Conservation (phyloP, 2,113 vertebrate genomes). For the Brienomyrus brachyistius region DNA sequence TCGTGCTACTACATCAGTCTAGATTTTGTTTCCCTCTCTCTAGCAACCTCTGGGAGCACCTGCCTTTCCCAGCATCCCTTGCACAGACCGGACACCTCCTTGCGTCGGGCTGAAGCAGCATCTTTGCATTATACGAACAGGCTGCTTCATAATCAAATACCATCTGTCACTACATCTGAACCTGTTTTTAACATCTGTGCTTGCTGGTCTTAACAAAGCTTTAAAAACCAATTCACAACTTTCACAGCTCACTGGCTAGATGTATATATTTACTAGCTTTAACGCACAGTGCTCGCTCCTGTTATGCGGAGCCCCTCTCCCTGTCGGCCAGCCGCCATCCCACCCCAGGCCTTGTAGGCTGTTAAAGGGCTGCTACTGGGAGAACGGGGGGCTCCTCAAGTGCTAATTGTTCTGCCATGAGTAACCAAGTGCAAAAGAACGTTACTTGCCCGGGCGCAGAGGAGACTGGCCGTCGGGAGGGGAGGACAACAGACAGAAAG, state of each 20-base stretch:
- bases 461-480: constrained; percentile 37
- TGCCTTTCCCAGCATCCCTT: constrained; percentile 59
- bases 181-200: constrained; percentile 99
- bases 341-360: not conserved
- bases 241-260: constrained; percentile 77
- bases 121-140: constrained; percentile 94
- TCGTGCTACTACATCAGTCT: not conserved
- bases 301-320: constrained; percentile 48
- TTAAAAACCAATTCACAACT: constrained; percentile 98
- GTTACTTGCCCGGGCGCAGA: constrained; percentile 68
- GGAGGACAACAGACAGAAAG: not conserved
- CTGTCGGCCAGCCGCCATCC: constrained; percentile 28
- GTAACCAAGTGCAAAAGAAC: constrained; percentile 77
- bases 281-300: constrained; percentile 54
- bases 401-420: constrained; percentile 66
- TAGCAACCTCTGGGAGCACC: constrained; percentile 70
- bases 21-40: not conserved
- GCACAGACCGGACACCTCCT: constrained; percentile 64
- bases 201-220: constrained; percentile 99
- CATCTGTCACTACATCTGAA: constrained; percentile 99
- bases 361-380: constrained; percentile 10
- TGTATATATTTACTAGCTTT: constrained; percentile 76
- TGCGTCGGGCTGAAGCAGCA: constrained; percentile 83
- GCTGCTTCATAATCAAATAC: constrained; percentile 99
- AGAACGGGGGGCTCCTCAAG: constrained; percentile 22